These are phyloP conservation scores for Ophraella communa DNA, from an alignment of 2,888 invertebrate species.

Conservation along the genomic window DNA sequence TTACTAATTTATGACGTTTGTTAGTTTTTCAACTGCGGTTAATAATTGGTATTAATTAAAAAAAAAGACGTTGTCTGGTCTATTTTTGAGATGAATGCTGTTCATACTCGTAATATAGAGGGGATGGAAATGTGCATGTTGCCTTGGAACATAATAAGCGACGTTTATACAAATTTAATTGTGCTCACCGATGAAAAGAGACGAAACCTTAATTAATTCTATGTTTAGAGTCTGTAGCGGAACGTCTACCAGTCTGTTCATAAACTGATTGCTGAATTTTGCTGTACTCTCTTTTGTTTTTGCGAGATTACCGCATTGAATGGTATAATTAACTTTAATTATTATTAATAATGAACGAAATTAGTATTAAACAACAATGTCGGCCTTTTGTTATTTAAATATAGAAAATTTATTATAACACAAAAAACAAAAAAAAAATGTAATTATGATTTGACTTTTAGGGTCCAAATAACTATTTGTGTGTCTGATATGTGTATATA, in stretches of 20 bases:
- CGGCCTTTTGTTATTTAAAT: background rate
- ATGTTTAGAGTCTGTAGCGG: slow-evolving; percentile 22
- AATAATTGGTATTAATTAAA: background rate
- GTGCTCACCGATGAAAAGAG: slow-evolving; percentile 30
- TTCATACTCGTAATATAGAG: slow-evolving; percentile 21
- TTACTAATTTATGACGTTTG: no score
- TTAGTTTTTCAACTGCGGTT: no score
- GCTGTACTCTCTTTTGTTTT: background rate
- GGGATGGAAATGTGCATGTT: slow-evolving; percentile 29
- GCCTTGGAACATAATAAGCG: slow-evolving; percentile 31
- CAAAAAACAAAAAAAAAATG: no score
- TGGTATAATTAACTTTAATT: background rate
- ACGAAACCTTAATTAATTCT: slow-evolving; percentile 34
- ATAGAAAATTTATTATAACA: no score
- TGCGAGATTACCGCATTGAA: background rate
- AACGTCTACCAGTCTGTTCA: slow-evolving; percentile 7
- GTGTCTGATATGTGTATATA: no score
- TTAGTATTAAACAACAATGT: background rate
- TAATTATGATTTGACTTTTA: no score
- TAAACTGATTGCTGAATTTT: slow-evolving; percentile 5
- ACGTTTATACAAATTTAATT: slow-evolving; percentile 35
- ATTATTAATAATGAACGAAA: background rate
- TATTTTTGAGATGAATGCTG: slow-evolving; percentile 25
- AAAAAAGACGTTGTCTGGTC: background rate
- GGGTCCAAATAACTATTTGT: no score